Base-by-base conservation (phyloP, 2,888 invertebrate species). In the Papilio gigon region DNA sequence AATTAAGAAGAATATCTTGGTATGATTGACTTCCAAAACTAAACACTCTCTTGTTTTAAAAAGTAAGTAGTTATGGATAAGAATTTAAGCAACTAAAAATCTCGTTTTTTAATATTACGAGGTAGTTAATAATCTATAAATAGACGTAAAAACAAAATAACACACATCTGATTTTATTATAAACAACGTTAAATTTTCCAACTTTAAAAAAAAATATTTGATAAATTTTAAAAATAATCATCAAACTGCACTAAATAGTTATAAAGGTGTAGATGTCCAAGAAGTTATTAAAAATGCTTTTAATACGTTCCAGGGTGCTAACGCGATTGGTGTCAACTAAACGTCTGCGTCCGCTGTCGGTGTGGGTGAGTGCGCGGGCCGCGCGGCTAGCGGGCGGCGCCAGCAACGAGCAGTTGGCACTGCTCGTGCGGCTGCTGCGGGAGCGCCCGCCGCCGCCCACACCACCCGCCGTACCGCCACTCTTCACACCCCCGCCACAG, bases 341-440 rank as follows among this genome's bases (percentile, higher is more conserved):
- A 71, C 84, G 83, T 0, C 85, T 90, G 0, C 84, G 89, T 8
- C 87, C 90, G 0, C 79, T 78, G 4, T 83, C 80, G 25, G 68
- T 90, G 9, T 80, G 78, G 65, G 71, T 90, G 0, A 83, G 87
- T 47, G 44, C 89, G 22, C 79, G 84, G 0, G 87, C 88, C 0
- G 67, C 75, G 0, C 80, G 80, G 68, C 77, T 92, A 1, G 90
- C 88, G 25, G 89, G 85, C 83, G 83, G 88, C 14, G 84, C 87
- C 30, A 87, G 86, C 68, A 81, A 78, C 71, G 89, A 89, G 1
- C 91, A 92, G 71, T 75, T 91, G 35, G 71, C 78, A 0, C 71
- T 91, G 56, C 76, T 92, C 8, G 70, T 89, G 58, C 76, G 89
- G 8, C 74, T 90, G 70, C 33, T 84, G 8, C 72, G 79, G 5